These are phyloP conservation scores for Holcopasites calliopsidis DNA, from an alignment of 1,140 invertebrate genomes.

Conservation along the genomic window DNA sequence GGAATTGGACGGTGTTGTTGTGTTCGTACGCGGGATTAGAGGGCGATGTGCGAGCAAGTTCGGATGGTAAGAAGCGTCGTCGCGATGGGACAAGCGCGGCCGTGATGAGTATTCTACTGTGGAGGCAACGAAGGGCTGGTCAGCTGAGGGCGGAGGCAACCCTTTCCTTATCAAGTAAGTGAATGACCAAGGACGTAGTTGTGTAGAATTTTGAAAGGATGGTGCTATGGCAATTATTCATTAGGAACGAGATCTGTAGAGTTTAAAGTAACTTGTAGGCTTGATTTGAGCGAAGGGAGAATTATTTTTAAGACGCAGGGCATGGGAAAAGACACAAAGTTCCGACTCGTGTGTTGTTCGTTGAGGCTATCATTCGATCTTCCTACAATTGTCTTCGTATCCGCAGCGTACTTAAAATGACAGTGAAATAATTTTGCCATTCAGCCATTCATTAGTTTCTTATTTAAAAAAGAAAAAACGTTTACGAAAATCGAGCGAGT, in stretches of 20 bases:
- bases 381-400: background rate
- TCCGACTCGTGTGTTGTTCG: background rate
- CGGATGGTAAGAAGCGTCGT: no score
- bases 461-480: no score
- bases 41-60: background rate
- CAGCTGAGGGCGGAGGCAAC: conserved; percentile 53
- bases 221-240: no score
- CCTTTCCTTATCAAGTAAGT: conserved; percentile 63
- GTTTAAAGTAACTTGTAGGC: background rate
- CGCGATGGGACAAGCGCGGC: no score
- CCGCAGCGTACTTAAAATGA: background rate
- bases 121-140: conserved; percentile 66
- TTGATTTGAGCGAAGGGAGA: no score
- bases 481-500: background rate
- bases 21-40: background rate
- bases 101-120: conserved; percentile 69
- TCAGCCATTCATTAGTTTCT: no score
- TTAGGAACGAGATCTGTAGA: no score
- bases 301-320: background rate
- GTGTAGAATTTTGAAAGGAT: background rate
- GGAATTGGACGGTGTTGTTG: background rate
- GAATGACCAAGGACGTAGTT: no score
- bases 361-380: no score
- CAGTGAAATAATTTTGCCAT: no score
- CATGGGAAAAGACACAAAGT: background rate